Conservation (phyloP, 2,113 vertebrate species). For the Antechinus stuartii region DNA sequence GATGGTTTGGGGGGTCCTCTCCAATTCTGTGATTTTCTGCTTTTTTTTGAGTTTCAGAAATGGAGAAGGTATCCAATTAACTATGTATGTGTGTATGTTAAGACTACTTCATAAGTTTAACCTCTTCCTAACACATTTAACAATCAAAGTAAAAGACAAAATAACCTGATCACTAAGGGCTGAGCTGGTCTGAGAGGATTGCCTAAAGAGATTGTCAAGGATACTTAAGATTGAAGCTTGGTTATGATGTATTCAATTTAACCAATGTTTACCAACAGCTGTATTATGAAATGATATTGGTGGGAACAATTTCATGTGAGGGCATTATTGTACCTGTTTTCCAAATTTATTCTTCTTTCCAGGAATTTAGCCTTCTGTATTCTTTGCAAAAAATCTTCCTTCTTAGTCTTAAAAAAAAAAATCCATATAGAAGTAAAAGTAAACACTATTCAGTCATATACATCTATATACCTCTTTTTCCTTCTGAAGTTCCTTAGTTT, state of each 20-base stretch:
- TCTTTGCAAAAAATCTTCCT: slow-evolving; percentile 6
- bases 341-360: background rate
- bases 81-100: too few relatives aligned
- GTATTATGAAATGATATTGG: background rate
- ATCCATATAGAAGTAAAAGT: slow-evolving; percentile 12
- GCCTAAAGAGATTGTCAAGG: background rate
- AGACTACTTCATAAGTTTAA: background rate
- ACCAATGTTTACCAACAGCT: background rate
- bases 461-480: slow-evolving; percentile 91
- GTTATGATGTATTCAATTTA: background rate
- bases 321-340: background rate
- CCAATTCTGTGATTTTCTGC: background rate
- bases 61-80: too few relatives aligned
- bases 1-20: background rate
- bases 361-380: slow-evolving; percentile 21
- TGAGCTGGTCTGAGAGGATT: background rate
- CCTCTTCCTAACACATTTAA: background rate
- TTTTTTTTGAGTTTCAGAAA: background rate
- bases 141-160: background rate
- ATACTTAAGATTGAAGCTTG: background rate
- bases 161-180: background rate
- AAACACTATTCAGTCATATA: slow-evolving; percentile 4
- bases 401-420: background rate
- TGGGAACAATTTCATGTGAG: background rate
- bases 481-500: slow-evolving; percentile 92